Conservation (phyloP, 2,888 invertebrate species). For the Melinopterus prodromus region DNA sequence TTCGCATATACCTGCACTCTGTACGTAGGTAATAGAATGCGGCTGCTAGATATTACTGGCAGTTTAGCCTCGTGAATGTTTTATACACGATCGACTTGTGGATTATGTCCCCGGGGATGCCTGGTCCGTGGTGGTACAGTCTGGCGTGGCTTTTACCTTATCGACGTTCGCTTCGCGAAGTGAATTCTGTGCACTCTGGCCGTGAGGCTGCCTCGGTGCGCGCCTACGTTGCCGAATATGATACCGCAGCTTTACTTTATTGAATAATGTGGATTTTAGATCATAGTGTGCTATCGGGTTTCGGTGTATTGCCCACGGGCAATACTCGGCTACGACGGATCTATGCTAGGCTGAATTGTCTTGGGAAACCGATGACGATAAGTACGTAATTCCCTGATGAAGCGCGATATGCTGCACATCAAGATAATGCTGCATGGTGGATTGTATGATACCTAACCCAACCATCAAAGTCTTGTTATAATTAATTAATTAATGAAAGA, state of each 20-base stretch:
- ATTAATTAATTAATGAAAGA: too few relatives aligned
- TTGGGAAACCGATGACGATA: background rate
- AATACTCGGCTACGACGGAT: background rate
- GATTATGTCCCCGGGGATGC: background rate
- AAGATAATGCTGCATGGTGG: background rate
- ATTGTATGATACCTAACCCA: background rate
- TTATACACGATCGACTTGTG: slow-evolving; percentile 4
- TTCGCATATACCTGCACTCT: background rate
- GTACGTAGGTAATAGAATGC: background rate
- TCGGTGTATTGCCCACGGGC: background rate
- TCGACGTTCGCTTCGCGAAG: background rate
- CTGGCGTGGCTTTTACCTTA: background rate
- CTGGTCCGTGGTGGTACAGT: background rate
- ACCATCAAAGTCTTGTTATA: too few relatives aligned
- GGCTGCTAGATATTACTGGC: background rate
- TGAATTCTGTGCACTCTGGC: background rate
- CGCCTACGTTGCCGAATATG: background rate
- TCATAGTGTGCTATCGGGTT: background rate
- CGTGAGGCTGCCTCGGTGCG: background rate
- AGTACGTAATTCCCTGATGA: background rate
- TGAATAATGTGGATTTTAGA: slow-evolving; percentile 4
- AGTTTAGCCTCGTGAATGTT: slow-evolving; percentile 4
- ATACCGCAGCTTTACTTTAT: background rate
- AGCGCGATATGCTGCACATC: background rate
- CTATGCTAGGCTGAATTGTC: background rate